phyloP scores from a whole-genome alignment of 2,888 invertebrate genomes.

The Latrodectus elegans region DNA sequence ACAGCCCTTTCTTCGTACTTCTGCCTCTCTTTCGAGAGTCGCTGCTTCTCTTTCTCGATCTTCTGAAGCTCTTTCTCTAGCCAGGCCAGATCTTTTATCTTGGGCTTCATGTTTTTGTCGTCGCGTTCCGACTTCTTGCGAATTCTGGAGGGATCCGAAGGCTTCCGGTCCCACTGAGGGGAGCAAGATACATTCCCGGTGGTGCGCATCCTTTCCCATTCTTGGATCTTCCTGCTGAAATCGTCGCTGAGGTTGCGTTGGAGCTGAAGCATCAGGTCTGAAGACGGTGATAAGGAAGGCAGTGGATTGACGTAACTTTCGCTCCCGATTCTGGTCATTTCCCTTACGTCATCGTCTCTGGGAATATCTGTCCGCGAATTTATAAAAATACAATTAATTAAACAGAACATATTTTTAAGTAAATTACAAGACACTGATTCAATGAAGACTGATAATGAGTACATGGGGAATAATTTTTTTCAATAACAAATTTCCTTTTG shows the following conservation, averaged over 20 bases:
- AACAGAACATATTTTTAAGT: no score
- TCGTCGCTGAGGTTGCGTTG: conserved; percentile 84
- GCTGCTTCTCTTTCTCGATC: conserved; percentile 80
- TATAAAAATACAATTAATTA: no score
- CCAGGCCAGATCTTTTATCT: conserved; percentile 76
- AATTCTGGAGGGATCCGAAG: conserved; percentile 33
- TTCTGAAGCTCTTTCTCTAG: conserved; percentile 79
- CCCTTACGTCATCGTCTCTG: conserved; percentile 17
- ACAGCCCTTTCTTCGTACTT: conserved; percentile 82
- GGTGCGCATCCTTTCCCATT: conserved; percentile 82
- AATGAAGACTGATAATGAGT: no score
- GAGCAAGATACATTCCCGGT: not conserved
- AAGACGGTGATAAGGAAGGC: conserved; percentile 35
- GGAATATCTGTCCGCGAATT: conserved; percentile 19
- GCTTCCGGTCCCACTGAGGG: conserved; percentile 35
- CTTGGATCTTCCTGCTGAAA: conserved; percentile 87
- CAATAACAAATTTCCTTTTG: no score
- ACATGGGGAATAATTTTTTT: no score
- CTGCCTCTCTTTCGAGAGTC: conserved; percentile 80
- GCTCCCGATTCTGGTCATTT: conserved; percentile 52
- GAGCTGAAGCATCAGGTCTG: conserved; percentile 75
- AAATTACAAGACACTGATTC: no score
- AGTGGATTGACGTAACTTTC: conserved; percentile 59
- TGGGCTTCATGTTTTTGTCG: conserved; percentile 53
- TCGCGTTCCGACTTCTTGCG: conserved; percentile 53